A percentile compares a stretch with the other conserved stretches of the same genome.
Evolutionary conservation across 1,140 invertebrate species (phyloP).

Genomic region (Gryllus bimaculatus): DNA sequence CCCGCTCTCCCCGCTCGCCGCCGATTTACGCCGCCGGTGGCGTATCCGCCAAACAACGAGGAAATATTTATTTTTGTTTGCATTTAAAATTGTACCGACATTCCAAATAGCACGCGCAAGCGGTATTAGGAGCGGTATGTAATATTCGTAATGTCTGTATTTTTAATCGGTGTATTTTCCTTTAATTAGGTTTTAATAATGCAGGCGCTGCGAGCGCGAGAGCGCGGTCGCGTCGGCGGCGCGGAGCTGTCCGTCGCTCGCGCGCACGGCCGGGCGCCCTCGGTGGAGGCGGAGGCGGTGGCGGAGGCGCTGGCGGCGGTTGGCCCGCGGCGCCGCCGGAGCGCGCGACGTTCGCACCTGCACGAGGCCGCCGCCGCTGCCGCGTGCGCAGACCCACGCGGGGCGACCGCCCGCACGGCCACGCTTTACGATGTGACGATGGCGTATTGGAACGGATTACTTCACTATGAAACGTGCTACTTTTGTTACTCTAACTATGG

Average conservation of each 20-base stretch:
- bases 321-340: background rate
- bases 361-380: no score
- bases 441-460: no score
- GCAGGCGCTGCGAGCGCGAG: background rate
- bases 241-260: background rate
- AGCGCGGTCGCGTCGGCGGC: no score
- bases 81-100: conserved; percentile 5
- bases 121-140: conserved; percentile 3
- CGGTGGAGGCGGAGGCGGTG: background rate
- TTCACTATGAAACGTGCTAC: no score
- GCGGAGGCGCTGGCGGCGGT: background rate
- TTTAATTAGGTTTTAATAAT: conserved; percentile 6
- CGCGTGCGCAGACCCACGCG: no score
- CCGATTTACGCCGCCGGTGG: background rate
- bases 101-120: conserved; percentile 3
- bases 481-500: no score
- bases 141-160: conserved; percentile 5
- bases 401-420: no score
- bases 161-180: conserved; percentile 5
- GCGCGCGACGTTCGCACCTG: no score
- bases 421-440: no score
- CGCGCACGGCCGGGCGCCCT: background rate
- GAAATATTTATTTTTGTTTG: conserved; percentile 6
- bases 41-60: conserved; percentile 2
- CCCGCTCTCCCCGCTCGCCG: background rate